Evolutionary conservation across 2,888 invertebrate genomes (phyloP), one percentile per base, ranked within the genome.

Genomic region (Phania funesta): DNA sequence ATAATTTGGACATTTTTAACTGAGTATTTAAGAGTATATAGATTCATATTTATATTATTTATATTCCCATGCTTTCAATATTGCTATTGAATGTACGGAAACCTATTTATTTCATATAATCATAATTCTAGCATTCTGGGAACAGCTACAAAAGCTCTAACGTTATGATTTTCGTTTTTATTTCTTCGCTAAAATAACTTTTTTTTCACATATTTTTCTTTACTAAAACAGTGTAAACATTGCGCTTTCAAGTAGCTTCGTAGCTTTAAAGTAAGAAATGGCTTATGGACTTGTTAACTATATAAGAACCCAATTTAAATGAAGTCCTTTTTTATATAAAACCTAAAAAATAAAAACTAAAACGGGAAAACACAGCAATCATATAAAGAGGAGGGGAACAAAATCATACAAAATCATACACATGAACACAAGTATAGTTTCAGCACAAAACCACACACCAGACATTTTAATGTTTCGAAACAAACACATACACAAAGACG

Each of bases 231-330:
- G 75, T 76, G 75, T 76, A 32, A 58, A 13, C 18, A 6, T 16
- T n/a, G 3, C 1, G 13, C 13, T 22, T 38, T 32, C n/a, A 44
- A 54, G 13, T 74, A 52, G 26, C n/a, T 32, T 7, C 38, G 44
- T 74, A 35, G 41, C 4, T n/a, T 50, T 26, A 48, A 65, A 48
- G 32, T 5, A 32, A 52, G 68, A 76, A 76, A 60, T 68, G 62
- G 52, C 79, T 73, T 73, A 60, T 58, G 60, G 52, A 73, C 67
- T 73, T 67, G 44, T 73, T 67, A 74, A 52, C 73, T 74, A 46
- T 60, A 50, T 65, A 41, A 50, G 48, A 41, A 71, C 48, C 38
- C 38, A 65, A 32, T 11, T 58, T 58, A 64, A 62, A 35, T 32
- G 60, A 64, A 71, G 38, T n/a, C 3, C 24, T 24, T 50, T 50